Evolutionary conservation across 2,113 vertebrate genomes (phyloP).

Genomic region (Dicerorhinus sumatrensis): DNA sequence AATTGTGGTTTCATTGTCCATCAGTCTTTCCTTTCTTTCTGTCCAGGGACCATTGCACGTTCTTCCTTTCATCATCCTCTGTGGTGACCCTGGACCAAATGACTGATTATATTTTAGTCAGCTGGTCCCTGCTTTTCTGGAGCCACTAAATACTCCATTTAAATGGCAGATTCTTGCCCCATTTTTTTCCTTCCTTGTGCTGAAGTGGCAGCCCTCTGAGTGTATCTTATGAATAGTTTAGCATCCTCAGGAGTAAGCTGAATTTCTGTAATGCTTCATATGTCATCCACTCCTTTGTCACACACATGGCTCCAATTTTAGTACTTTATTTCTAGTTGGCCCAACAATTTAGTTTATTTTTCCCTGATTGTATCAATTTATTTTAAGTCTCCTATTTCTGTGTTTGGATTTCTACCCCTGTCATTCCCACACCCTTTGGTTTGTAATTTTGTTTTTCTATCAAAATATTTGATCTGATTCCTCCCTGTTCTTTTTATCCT

Average conservation of each 20-base stretch:
- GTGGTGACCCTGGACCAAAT: constrained; percentile 28
- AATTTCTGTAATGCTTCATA: constrained; percentile 64
- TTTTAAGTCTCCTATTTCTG: constrained; percentile 80
- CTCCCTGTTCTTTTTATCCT: constrained; percentile 59
- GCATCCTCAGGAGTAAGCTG: constrained; percentile 35
- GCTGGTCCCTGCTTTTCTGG: constrained; percentile 23
- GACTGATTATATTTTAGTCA: constrained; percentile 57
- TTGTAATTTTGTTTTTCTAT: constrained; percentile 75
- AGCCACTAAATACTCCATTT: constrained; percentile 50
- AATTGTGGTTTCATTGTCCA: constrained; percentile 65
- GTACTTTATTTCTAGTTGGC: constrained; percentile 70
- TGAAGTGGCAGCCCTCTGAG: not conserved
- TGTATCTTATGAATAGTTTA: constrained; percentile 51
- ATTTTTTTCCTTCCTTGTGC: constrained; percentile 14
- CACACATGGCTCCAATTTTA: constrained; percentile 82
- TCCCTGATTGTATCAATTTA: constrained; percentile 78
- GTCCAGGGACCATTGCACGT: not conserved
- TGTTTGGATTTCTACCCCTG: constrained; percentile 74
- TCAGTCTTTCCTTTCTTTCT: constrained; percentile 69
- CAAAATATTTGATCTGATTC: constrained; percentile 73
- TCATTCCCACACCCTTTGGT: constrained; percentile 74
- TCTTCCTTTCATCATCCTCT: constrained; percentile 62
- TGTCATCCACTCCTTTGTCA: constrained; percentile 73
- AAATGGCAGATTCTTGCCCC: not conserved
- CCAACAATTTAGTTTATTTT: constrained; percentile 81